These are phyloP conservation scores for Threskiornis aethiopicus DNA, from an alignment of 2,797 vertebrate species.

Conservation along the genomic window DNA sequence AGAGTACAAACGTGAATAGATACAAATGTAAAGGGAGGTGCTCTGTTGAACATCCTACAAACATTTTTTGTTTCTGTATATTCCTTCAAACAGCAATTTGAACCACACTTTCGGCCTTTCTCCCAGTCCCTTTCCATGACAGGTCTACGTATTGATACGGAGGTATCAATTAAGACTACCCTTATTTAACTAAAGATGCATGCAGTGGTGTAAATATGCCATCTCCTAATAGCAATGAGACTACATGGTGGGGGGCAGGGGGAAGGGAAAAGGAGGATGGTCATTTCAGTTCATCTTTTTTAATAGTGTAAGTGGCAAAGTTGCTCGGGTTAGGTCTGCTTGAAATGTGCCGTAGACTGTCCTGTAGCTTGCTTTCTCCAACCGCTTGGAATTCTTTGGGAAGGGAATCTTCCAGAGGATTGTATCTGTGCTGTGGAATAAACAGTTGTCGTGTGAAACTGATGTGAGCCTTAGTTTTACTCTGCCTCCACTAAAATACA, in stretches of 20 bases:
- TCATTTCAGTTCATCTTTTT: neutral
- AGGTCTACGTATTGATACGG: neutral
- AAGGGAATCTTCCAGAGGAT: slow-evolving; percentile 40
- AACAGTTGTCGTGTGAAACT: slow-evolving; percentile 61
- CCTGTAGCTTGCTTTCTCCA: neutral
- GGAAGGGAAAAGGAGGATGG: neutral
- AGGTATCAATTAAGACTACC: neutral
- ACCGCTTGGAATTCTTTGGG: slow-evolving; percentile 2
- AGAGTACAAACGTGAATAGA: neutral
- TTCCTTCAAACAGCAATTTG: neutral
- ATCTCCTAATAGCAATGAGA: neutral
- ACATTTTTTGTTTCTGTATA: neutral
- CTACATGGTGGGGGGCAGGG: neutral
- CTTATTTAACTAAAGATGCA: neutral
- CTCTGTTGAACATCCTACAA: neutral
- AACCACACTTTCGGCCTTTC: neutral
- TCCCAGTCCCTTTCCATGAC: neutral
- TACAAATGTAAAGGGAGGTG: neutral
- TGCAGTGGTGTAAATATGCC: neutral
- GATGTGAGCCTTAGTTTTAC: slow-evolving; percentile 66
- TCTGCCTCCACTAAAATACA: slow-evolving; percentile 69
- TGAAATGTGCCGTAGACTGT: neutral
- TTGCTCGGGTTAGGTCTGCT: neutral
- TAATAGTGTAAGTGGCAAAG: neutral
- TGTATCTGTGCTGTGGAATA: slow-evolving; percentile 19